Evolutionary conservation across 2,888 invertebrate species (phyloP).

Genomic region (Acleris laterana): DNA sequence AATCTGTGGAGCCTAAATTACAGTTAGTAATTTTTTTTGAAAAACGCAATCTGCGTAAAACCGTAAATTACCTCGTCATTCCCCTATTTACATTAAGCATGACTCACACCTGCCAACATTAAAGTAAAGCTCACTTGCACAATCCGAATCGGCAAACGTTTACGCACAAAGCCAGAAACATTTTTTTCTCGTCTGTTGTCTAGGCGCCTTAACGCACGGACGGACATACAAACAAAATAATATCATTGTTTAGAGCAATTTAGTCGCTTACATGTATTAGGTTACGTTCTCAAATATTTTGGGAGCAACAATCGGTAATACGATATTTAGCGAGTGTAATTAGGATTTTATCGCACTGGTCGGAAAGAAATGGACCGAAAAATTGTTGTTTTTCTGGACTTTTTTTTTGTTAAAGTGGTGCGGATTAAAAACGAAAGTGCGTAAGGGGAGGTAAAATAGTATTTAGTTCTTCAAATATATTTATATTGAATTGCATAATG

Average conservation of each 20-base stretch:
- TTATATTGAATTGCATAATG: too few relatives aligned
- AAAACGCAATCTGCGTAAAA: too few relatives aligned
- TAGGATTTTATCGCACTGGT: conserved; percentile 39
- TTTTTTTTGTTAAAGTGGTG: conserved; percentile 7
- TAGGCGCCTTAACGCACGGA: conserved; percentile 47
- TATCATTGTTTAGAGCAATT: conserved; percentile 73
- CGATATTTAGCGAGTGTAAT: conserved; percentile 64
- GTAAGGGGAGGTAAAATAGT: background rate
- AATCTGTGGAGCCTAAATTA: too few relatives aligned
- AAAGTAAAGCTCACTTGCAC: background rate
- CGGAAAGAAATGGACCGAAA: conserved; percentile 29
- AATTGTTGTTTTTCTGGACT: conserved; percentile 12
- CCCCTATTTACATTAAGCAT: background rate
- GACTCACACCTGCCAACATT: conserved; percentile 2
- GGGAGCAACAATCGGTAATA: conserved; percentile 58
- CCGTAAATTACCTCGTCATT: background rate
- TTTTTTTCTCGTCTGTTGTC: conserved; percentile 23
- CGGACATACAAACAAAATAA: conserved; percentile 55
- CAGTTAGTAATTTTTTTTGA: too few relatives aligned
- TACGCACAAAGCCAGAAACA: conserved; percentile 2
- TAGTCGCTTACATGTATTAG: conserved; percentile 59
- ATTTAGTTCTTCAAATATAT: too few relatives aligned
- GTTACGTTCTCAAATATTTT: conserved; percentile 69
- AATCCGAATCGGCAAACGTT: conserved; percentile 5
- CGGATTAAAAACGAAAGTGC: background rate